Base-by-base conservation (phyloP, 2,113 vertebrate species). In the Lathamus discolor region DNA sequence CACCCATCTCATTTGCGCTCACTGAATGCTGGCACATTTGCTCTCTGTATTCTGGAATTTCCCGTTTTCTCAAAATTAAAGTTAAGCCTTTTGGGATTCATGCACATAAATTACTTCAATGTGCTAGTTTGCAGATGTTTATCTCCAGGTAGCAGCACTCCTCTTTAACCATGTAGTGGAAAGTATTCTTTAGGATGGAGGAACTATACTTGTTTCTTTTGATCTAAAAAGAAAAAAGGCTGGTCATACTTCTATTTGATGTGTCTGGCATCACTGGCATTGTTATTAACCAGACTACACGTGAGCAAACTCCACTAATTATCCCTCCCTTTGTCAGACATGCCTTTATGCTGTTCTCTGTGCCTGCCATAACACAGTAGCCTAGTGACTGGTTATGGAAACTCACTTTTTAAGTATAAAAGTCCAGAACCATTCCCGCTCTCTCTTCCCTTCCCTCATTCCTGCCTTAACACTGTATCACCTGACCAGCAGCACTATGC, bases 21-120 rank as follows among this genome's bases (percentile, higher is more conserved):
- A 29, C 54, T 46, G 6, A 55, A 16, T 39, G 48, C 83, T 95
- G 94, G 95, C 93, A 93, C 91, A 82, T 89, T 61, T 25, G 31
- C 86, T 82, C 43, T 73, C 2, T 8, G 0, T 41, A 77, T 89
- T 97, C 95, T 87, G 96, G 96, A 96, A 96, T 91, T 95, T 95
- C 95, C 96, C 74, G 93, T 96, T 96, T 96, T 95, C 94, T 79
- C 52, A 23, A 92, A 96, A 93, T 91, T 97, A 64, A 89, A 95
- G 89, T 75, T 90, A 48, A 48, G 74, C 74, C 83, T 91, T 95
- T 96, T 35, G 27, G 89, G 86, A 95, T 95, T 84, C 84, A 76
- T 76, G 91, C 81, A 81, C 84, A 89, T 92, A 93, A 96, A 96
- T 95, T 97, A 95, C 89, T 82, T 67, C 10, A 0, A 52, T 33